Evolutionary conservation across 1,140 invertebrate genomes (phyloP), one percentile per base, ranked within the genome.

Genomic region (Mamestra configurata): DNA sequence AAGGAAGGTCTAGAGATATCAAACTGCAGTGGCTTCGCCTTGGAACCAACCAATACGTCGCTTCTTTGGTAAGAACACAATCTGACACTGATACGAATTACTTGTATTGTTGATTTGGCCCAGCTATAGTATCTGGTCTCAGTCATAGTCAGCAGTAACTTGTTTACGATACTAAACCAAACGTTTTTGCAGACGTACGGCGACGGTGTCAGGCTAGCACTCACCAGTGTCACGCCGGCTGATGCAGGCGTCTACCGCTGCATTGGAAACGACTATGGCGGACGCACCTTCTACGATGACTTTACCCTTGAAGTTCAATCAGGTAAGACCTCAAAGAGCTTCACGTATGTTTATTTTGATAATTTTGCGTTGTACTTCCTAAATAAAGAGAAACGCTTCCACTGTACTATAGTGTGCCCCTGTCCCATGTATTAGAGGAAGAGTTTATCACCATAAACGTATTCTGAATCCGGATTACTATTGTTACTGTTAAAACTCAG

Each of bases 191-290:
- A 93, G 92, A 64, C 61, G 0, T 92, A 89, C 49, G 88, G 88
- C 2, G 88, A 88, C 40, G 96, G 96, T 13, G 95, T 95, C 27
- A 82, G 95, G 7, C 87, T 97, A 31, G 91, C 94, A 55, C 91
- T 96, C 55, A 78, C 84, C 5, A 88, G 91, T 35, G 91, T 95
- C 3, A 88, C 92, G 76, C 86, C 91, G 4, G 90, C 95, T 22
- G 96, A 97, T 88, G 92, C 94, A 31, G 97, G 96, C 13, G 82
- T 95, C 4, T 97, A 97, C 84, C 90, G 96, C 61, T 97, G 96
- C 85, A 95, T 95, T 49, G 96, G 95, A 4, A 85, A 82, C 40
- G 94, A 95, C 35, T 79, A 83, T 4, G 88, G 88, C 75, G 95
- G 95, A 24, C 79, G 68, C n/a, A 68, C 72, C 20, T 85, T 70